These are phyloP conservation scores for Drosophila nigrodunni DNA, from an alignment of 1,140 invertebrate genomes.

Conservation along the genomic window DNA sequence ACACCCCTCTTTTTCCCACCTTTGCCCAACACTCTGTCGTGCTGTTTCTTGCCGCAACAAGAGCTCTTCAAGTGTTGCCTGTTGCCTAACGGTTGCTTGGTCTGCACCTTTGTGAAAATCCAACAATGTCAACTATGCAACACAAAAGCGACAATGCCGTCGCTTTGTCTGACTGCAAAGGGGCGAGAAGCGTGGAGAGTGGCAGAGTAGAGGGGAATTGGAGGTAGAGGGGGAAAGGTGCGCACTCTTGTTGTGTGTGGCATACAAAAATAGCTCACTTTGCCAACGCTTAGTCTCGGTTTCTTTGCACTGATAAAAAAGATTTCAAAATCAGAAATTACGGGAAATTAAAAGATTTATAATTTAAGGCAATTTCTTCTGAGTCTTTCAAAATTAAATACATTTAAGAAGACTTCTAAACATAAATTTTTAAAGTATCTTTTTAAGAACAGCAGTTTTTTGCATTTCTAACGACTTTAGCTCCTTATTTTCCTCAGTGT, in stretches of 20 bases:
- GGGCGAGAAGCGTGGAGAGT: not conserved
- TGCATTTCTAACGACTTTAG: too few relatives aligned
- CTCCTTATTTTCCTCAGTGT: too few relatives aligned
- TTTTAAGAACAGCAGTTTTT: too few relatives aligned
- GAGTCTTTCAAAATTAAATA: too few relatives aligned
- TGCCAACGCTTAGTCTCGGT: constrained; percentile 36
- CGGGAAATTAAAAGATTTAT: too few relatives aligned
- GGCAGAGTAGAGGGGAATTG: not conserved
- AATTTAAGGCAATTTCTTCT: too few relatives aligned
- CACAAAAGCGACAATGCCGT: constrained; percentile 80
- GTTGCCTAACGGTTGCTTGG: constrained; percentile 52
- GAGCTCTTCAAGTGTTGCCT: constrained; percentile 25
- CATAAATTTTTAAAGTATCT: too few relatives aligned
- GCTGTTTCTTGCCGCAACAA: not conserved
- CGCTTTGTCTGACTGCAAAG: constrained; percentile 71
- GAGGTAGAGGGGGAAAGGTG: not conserved
- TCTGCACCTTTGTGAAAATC: constrained; percentile 76
- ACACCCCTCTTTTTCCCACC: not conserved
- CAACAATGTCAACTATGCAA: constrained; percentile 83
- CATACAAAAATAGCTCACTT: constrained; percentile 61
- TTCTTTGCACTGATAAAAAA: constrained; percentile 5
- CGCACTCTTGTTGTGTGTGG: constrained; percentile 18
- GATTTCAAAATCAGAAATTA: too few relatives aligned
- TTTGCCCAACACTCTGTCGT: not conserved
- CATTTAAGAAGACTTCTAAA: too few relatives aligned